Evolutionary conservation across 2,888 invertebrate genomes (phyloP).

Genomic region (Aspidiotus destructor): DNA sequence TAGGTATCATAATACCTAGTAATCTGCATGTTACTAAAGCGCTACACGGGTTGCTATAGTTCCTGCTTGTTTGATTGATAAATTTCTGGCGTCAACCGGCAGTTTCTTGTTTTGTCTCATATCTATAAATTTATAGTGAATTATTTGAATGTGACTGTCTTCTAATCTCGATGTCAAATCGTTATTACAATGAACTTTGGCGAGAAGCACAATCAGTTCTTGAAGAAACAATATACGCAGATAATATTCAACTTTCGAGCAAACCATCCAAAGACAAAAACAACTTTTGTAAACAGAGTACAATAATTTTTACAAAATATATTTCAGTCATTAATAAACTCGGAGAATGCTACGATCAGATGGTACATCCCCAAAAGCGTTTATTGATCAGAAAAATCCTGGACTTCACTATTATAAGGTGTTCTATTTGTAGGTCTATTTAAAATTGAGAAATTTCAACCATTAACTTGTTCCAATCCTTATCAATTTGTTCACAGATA

Average conservation of each 20-base stretch:
- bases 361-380: constrained; percentile 87
- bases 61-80: too few relatives aligned
- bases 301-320: constrained; percentile 70
- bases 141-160: too few relatives aligned
- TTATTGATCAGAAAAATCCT: constrained; percentile 62
- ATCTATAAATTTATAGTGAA: too few relatives aligned
- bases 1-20: too few relatives aligned
- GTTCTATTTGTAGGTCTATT: background rate
- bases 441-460: background rate
- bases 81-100: too few relatives aligned
- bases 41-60: too few relatives aligned
- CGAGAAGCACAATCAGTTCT: constrained; percentile 49
- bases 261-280: constrained; percentile 43
- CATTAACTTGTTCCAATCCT: background rate
- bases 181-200: constrained; percentile 61
- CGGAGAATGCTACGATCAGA: constrained; percentile 76
- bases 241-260: constrained; percentile 49
- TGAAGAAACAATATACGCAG: constrained; percentile 52
- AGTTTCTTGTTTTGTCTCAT: too few relatives aligned
- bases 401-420: constrained; percentile 66
- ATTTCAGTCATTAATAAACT: constrained; percentile 63
- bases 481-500: constrained; percentile 41
- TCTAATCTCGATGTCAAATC: constrained; percentile 55
- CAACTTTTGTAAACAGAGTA: constrained; percentile 45
- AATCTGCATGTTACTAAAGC: too few relatives aligned